A percentile compares a stretch with the other conserved stretches of the same genome.
phyloP scores from a whole-genome alignment of 1,140 invertebrate species.

The Solenopsis fugax region DNA sequence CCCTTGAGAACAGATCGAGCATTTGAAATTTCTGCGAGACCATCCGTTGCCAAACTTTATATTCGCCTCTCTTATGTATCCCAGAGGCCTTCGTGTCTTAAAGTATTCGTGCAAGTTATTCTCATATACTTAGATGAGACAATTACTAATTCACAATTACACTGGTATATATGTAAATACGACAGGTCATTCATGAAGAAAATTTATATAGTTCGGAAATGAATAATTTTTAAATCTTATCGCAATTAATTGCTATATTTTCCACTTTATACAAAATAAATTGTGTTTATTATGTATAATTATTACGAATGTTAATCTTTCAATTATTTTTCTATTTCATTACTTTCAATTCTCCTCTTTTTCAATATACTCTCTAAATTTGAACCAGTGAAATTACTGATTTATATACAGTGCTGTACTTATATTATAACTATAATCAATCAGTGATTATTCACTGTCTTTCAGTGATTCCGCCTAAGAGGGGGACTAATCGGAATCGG shows the following conservation, averaged over 20 bases:
- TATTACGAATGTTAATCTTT: not conserved
- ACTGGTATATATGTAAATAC: no score
- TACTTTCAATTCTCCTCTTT: not conserved
- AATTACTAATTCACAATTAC: slow-evolving; percentile 7
- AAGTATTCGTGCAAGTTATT: slow-evolving; percentile 1
- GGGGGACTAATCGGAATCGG: no score
- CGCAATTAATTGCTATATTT: not conserved
- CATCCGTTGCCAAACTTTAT: slow-evolving; percentile 32
- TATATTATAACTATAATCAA: no score
- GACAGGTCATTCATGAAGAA: not conserved
- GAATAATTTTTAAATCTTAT: slow-evolving; percentile 2
- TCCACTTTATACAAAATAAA: not conserved
- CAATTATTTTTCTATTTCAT: not conserved
- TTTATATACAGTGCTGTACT: no score
- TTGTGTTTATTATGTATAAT: not conserved
- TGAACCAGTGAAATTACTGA: no score
- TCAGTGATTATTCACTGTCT: no score
- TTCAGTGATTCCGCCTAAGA: no score
- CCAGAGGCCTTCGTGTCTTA: not conserved
- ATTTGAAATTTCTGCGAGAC: slow-evolving; percentile 39
- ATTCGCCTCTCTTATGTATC: not conserved
- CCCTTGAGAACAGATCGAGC: slow-evolving; percentile 43
- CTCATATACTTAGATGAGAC: not conserved
- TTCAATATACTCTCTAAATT: not conserved
- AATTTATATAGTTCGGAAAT: not conserved